Conservation (phyloP, 2,797 vertebrate species). For the Clamator glandarius region DNA sequence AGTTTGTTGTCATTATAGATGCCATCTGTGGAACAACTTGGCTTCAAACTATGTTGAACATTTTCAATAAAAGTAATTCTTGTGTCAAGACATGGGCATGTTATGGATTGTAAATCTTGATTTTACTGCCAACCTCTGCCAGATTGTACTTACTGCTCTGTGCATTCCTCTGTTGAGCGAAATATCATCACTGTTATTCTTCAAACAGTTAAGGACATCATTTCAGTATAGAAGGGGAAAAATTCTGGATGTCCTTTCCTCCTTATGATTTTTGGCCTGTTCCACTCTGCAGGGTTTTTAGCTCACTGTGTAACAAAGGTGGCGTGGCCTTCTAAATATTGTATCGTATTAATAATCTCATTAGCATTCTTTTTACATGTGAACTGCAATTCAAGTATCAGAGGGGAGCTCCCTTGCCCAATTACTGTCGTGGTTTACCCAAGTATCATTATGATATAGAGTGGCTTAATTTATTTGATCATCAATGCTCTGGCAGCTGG, state of each 20-base stretch:
- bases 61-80: conserved; percentile 44
- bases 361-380: not conserved
- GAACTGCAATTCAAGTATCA: not conserved
- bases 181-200: not conserved
- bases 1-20: conserved; percentile 24
- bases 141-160: not conserved
- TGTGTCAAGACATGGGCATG: not conserved
- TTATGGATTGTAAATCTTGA: conserved; percentile 33
- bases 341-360: not conserved
- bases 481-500: not conserved
- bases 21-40: conserved; percentile 22
- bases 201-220: not conserved
- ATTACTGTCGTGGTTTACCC: not conserved
- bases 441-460: not conserved
- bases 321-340: not conserved
- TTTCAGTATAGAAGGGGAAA: not conserved
- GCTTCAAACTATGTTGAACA: not conserved
- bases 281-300: not conserved
- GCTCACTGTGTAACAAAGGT: not conserved
- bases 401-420: not conserved
- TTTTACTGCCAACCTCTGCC: conserved; percentile 20
- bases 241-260: not conserved
- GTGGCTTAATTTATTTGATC: not conserved
- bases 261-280: not conserved
- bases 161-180: not conserved